Base-by-base conservation (phyloP, 2,113 vertebrate genomes). In the Rhinichthys klamathensis region DNA sequence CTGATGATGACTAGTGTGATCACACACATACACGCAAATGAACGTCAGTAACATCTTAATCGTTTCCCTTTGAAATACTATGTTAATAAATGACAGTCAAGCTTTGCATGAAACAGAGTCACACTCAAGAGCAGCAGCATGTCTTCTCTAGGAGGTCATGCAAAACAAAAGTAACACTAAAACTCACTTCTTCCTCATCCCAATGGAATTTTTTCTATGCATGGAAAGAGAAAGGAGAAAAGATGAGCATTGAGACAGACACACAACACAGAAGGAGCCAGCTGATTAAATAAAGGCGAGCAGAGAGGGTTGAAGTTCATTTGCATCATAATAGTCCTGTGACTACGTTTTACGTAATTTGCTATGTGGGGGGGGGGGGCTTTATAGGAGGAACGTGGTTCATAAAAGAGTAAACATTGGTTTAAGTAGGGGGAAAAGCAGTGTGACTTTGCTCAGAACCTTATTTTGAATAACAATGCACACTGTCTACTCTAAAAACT, bases 161-260 rank as follows among this genome's bases (percentile, higher is more conserved):
- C 79, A 81, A 81, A 69, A 35, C 6, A 63, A 61, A 61, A 32
- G 74, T 46, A 76, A 76, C 74, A 54, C 74, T 51, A 76, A 54
- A 54, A 95, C 95, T 95, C 94, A 95, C 95, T 90, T 95, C 93
- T 95, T 95, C 90, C 93, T 94, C 92, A 95, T 94, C 92, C 94
- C 95, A 94, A 95, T 93, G 63, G 93, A 92, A 94, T 93, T 93
- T 94, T 95, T 95, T 95, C 95, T 95, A 94, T 63, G 91, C 89
- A 90, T 92, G 91, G 90, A 93, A 89, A 81, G 79, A 94, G 87
- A 93, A 85, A 91, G 79, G 69, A 85, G 83, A 86, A 83, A 79
- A 85, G 25, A 87, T 51, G 75, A 51, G 67, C 80, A 79, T 72
- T 58, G 74, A 83, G 76, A 83, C n/a, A 86, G 51, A 74, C 74